A percentile compares a stretch with the other conserved stretches of the same genome.
Evolutionary conservation across 23 tunicate genomes (phyloP).

Genomic region (Halocynthia aurantium): DNA sequence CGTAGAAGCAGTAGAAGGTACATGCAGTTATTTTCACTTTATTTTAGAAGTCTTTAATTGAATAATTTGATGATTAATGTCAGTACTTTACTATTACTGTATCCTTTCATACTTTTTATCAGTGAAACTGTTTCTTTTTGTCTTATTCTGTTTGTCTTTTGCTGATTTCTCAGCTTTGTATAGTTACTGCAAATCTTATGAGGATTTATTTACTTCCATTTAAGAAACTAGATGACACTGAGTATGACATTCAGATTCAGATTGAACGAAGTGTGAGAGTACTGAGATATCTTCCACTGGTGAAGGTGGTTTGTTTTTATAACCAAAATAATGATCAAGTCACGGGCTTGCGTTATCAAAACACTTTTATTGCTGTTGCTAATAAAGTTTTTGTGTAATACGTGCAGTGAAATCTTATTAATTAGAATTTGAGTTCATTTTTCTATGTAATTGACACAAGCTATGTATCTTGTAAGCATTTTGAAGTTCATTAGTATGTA

Average conservation of each 20-base stretch:
- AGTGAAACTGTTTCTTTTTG: slow-evolving; percentile 3
- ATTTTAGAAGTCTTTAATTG: background rate
- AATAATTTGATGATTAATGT: background rate
- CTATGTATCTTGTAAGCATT: too few relatives aligned
- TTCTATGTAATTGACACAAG: too few relatives aligned
- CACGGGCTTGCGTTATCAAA: too few relatives aligned
- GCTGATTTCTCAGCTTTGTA: too few relatives aligned
- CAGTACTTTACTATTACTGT: background rate
- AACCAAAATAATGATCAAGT: background rate
- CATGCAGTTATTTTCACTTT: background rate
- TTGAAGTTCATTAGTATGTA: too few relatives aligned
- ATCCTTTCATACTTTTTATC: background rate
- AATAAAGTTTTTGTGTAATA: too few relatives aligned
- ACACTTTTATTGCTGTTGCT: too few relatives aligned
- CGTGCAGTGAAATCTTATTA: too few relatives aligned
- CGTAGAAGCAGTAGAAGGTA: slow-evolving; percentile 20
- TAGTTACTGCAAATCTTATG: too few relatives aligned
- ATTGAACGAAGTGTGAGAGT: slow-evolving; percentile 27
- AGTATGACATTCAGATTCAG: slow-evolving; percentile 31
- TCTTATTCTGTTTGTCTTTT: slow-evolving; percentile 7
- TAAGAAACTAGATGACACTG: slow-evolving; percentile 13
- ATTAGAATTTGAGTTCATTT: too few relatives aligned
- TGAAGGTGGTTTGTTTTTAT: slow-evolving; percentile 8
- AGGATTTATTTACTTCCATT: too few relatives aligned
- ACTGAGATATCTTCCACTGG: slow-evolving; percentile 25